A percentile compares a stretch with the other conserved stretches of the same genome.
Evolutionary conservation across 2,888 invertebrate species (phyloP).

Genomic region (Noctua pronuba): DNA sequence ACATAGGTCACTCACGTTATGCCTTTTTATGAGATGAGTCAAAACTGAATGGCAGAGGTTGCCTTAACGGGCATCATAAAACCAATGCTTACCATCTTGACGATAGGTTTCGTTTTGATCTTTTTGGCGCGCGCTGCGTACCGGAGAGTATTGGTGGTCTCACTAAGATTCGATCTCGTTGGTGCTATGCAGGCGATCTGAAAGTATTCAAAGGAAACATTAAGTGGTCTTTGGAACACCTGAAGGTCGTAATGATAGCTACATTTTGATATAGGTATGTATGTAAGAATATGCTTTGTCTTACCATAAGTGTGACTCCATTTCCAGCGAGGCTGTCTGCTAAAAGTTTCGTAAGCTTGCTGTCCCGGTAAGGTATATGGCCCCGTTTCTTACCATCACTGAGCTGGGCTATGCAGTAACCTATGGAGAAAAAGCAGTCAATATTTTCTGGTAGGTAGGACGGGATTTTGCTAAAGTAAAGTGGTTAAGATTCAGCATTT

Average conservation of each 20-base stretch:
- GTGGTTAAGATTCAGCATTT: not conserved
- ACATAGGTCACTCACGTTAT: too few species aligned
- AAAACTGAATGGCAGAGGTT: not conserved
- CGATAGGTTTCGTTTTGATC: constrained; percentile 97
- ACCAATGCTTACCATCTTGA: constrained; percentile 94
- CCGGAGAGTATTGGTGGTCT: constrained; percentile 97
- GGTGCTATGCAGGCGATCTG: constrained; percentile 99
- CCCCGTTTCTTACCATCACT: constrained; percentile 95
- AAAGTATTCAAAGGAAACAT: not conserved
- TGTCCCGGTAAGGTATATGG: constrained; percentile 98
- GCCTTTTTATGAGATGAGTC: too few species aligned
- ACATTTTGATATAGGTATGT: not conserved
- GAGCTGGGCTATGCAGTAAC: constrained; percentile 98
- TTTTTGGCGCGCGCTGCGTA: constrained; percentile 98
- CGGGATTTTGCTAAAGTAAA: not conserved
- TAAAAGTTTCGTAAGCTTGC: constrained; percentile 97
- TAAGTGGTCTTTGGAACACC: not conserved
- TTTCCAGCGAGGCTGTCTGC: constrained; percentile 98
- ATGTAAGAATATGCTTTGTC: not conserved
- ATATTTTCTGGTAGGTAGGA: not conserved
- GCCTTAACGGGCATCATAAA: not conserved
- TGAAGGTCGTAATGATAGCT: too few species aligned
- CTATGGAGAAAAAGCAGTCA: constrained; percentile 83
- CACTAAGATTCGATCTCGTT: constrained; percentile 95
- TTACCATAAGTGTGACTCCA: constrained; percentile 97